These are phyloP conservation scores for Alosa sapidissima DNA, from an alignment of 2,797 vertebrate species.

Conservation along the genomic window DNA sequence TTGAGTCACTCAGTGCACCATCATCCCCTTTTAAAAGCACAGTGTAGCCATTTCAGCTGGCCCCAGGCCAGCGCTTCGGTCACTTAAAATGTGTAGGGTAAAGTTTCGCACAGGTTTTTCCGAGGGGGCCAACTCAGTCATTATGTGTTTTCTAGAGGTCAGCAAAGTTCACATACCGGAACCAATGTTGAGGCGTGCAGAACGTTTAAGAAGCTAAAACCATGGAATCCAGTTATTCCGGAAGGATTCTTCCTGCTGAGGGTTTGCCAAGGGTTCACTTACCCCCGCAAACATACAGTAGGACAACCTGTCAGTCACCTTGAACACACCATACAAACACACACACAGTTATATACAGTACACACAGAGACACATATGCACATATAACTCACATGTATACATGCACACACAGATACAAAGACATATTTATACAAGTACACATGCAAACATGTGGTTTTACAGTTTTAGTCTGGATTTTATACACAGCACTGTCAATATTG, in stretches of 20 bases:
- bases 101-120: neutral
- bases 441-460: no score
- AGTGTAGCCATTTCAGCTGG: neutral
- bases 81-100: slow-evolving; percentile 25
- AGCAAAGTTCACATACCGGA: neutral
- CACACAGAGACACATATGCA: neutral
- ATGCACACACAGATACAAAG: no score
- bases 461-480: no score
- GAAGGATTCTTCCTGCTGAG: neutral
- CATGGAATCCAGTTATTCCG: neutral
- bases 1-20: neutral
- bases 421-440: no score
- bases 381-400: neutral
- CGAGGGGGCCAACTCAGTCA: neutral
- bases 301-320: neutral
- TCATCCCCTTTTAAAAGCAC: slow-evolving; percentile 33
- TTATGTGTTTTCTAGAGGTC: neutral
- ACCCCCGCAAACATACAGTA: neutral
- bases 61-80: neutral
- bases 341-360: neutral
- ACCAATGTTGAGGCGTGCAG: neutral
- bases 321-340: neutral
- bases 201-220: neutral
- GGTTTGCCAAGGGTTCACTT: neutral
- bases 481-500: no score